Evolutionary conservation across 2,888 invertebrate species (phyloP), one percentile per base, ranked within the genome.

Genomic region (Amblyjoppa fuscipennis): DNA sequence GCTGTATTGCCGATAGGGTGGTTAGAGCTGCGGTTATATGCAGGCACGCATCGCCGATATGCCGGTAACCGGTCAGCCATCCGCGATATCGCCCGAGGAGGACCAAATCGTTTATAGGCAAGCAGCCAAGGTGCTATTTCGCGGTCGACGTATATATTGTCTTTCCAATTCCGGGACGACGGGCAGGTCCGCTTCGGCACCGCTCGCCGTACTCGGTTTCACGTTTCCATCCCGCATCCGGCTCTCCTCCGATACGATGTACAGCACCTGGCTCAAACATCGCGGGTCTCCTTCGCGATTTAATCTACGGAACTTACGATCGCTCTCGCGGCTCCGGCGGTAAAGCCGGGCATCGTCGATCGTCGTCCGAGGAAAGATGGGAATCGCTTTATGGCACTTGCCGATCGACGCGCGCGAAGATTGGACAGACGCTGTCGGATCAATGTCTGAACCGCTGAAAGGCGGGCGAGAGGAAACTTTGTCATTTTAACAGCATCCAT

Each of bases 71-170:
- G 53, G 38, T 25, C 20, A 38, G n/a, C 34, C 53, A 56, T 20
- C 20, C 38, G 38, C 20, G 5, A 20, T 69, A 34, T 56, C 20
- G 68, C 11, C 51, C 9, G 68, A 70, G 61, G 56, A 45, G 68
- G 69, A 83, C 66, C 69, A 81, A 86, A 81, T 79, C 80, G 80
- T 83, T 86, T 83, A 86, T 69, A 76, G 80, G 80, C 85, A 81
- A 83, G 34, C 61, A 86, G 81, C 80, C 83, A 81, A 83, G 68
- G 80, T 59, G 71, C 76, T 76, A 77, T 80, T 83, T 61, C 34
- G 64, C 45, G 41, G 64, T 53, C 64, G 41, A 49, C 31, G 64
- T 77, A 59, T 49, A 79, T 76, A 51, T 70, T 71, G 74, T 83
- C 51, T 51, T 66, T 81, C 76, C 84, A 84, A 84, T 84, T 84